Conservation (phyloP, 2,797 vertebrate genomes). For the Galaxias olidus region DNA sequence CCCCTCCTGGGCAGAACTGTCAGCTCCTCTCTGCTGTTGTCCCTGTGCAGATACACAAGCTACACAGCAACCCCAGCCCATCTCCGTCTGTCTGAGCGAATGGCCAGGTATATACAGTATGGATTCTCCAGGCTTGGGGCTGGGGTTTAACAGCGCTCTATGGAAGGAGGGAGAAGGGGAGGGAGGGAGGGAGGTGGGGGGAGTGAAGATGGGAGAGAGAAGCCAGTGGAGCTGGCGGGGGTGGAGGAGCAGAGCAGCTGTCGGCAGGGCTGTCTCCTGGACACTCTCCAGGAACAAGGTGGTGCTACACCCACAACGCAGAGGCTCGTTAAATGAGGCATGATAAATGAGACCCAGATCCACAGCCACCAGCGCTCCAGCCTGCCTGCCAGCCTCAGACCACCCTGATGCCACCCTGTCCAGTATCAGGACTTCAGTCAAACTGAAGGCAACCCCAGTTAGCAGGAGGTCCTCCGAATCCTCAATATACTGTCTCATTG, state of each 20-base stretch:
- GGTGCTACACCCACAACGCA: constrained; percentile 40
- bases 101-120: too few species aligned
- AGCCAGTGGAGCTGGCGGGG: constrained; percentile 30
- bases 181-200: not conserved
- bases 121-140: too few species aligned
- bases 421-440: constrained; percentile 21
- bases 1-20: constrained; percentile 63
- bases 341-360: constrained; percentile 54
- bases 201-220: constrained; percentile 27
- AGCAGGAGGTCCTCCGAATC: constrained; percentile 5
- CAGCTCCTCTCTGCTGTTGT: constrained; percentile 49
- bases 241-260: constrained; percentile 52
- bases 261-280: constrained; percentile 62
- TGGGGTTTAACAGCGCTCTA: too few species aligned
- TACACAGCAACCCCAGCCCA: not conserved
- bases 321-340: constrained; percentile 53
- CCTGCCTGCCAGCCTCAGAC: too few species aligned
- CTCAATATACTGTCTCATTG: constrained; percentile 13
- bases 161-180: not conserved
- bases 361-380: constrained; percentile 12
- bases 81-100: not conserved
- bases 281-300: constrained; percentile 61
- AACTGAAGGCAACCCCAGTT: constrained; percentile 26
- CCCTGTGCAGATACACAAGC: not conserved
- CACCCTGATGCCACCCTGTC: constrained; percentile 6